phyloP scores from a whole-genome alignment of 2,113 vertebrate species.

The Mixornis gularis region DNA sequence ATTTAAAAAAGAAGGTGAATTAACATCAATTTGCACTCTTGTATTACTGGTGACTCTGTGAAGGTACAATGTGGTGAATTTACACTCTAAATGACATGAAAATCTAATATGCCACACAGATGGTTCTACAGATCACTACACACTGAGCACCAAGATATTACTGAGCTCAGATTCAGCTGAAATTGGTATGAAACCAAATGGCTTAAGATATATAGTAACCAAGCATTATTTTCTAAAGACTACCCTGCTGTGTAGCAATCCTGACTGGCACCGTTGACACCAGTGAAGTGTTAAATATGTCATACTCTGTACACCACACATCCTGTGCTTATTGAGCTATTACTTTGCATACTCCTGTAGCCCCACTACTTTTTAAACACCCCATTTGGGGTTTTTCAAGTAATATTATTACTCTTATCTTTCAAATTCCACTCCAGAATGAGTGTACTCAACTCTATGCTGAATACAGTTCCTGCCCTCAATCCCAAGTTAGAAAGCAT shows the following conservation, averaged over 20 bases:
- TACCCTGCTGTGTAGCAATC: background rate
- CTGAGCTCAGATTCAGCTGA: background rate
- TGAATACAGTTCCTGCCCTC: background rate
- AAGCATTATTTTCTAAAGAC: background rate
- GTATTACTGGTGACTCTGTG: background rate
- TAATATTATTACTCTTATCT: background rate
- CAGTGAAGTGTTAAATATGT: background rate
- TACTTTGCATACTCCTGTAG: background rate
- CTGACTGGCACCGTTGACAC: background rate
- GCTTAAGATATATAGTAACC: background rate
- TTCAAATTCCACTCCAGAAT: background rate
- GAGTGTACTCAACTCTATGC: background rate
- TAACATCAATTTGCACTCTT: background rate
- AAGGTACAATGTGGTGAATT: background rate
- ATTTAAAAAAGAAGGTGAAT: background rate
- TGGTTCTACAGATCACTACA: background rate
- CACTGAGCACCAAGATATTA: background rate
- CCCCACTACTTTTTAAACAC: background rate
- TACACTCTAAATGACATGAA: background rate
- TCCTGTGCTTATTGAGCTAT: background rate
- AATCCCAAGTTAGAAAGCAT: background rate
- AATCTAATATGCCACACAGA: background rate
- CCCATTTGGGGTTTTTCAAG: background rate
- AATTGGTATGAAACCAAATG: background rate
- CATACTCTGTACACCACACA: background rate